phyloP scores from a whole-genome alignment of 2,888 invertebrate genomes.

The Yponomeuta plumbellus region DNA sequence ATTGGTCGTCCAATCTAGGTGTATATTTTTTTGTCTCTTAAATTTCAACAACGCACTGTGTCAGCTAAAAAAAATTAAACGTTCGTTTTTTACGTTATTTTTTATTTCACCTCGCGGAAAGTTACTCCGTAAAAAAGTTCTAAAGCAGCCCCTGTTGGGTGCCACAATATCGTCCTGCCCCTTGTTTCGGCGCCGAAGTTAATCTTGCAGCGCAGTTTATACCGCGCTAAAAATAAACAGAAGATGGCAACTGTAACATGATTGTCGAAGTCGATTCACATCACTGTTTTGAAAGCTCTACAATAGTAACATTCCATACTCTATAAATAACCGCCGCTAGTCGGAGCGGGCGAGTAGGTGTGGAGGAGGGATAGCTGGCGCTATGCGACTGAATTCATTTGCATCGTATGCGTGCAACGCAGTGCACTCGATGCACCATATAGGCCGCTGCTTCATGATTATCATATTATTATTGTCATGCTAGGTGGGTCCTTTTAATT shows the following conservation, averaged over 20 bases:
- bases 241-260: not conserved
- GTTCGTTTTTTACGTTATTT: no score
- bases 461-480: no score
- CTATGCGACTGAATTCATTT: constrained; percentile 55
- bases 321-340: constrained; percentile 50
- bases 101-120: no score
- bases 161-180: not conserved
- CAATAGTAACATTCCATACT: constrained; percentile 56
- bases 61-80: no score
- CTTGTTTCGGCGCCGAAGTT: not conserved
- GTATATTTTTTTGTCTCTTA: no score
- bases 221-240: not conserved
- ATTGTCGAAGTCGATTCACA: constrained; percentile 23
- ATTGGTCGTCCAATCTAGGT: not conserved
- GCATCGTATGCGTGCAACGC: constrained; percentile 39
- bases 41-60: no score
- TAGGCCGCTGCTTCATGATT: not conserved
- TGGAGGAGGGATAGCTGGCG: constrained; percentile 30
- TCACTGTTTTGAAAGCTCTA: constrained; percentile 44
- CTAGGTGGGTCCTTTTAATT: no score
- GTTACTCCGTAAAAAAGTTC: not conserved
- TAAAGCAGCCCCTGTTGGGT: not conserved
- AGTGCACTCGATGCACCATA: constrained; percentile 17
- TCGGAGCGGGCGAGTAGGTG: constrained; percentile 22
- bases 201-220: not conserved